Conservation (phyloP, 2,797 vertebrate species). For the Cyprinella venusta region DNA sequence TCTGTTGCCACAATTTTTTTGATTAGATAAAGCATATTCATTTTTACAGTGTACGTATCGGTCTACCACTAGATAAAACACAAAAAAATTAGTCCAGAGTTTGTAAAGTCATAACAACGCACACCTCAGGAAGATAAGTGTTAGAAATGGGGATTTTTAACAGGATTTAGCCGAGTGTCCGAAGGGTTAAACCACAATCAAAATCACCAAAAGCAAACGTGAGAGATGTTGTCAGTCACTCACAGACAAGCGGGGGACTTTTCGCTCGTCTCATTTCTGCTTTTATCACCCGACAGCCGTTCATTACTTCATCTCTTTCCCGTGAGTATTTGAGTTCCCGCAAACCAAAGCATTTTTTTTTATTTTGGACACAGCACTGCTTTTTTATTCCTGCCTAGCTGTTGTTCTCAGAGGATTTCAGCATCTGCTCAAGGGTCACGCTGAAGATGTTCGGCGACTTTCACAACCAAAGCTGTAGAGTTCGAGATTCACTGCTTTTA, state of each 20-base stretch:
- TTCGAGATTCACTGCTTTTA: constrained; percentile 44
- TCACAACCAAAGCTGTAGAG: constrained; percentile 58
- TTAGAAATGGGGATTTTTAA: constrained; percentile 19
- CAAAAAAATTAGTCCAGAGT: constrained; percentile 56
- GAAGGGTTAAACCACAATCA: neutral
- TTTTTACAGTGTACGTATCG: no score
- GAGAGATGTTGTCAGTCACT: constrained; percentile 21
- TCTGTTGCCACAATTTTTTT: no score
- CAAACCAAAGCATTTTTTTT: constrained; percentile 69
- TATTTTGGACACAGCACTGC: constrained; percentile 16
- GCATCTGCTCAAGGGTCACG: constrained; percentile 5
- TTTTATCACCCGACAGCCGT: constrained; percentile 49
- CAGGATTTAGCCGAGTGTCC: neutral
- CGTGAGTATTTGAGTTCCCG: constrained; percentile 58
- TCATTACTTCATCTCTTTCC: constrained; percentile 38
- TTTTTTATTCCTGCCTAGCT: constrained; percentile 1
- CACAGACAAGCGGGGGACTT: neutral
- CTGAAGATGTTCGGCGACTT: constrained; percentile 27
- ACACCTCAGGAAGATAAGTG: constrained; percentile 45
- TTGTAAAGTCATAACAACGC: constrained; percentile 22
- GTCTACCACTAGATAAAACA: constrained; percentile 40
- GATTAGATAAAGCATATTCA: no score
- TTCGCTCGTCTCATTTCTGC: constrained; percentile 7
- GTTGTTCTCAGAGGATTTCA: no score
- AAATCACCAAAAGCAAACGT: constrained; percentile 7